Evolutionary conservation across 2,888 invertebrate species (phyloP).

Genomic region (Acleris sparsana): DNA sequence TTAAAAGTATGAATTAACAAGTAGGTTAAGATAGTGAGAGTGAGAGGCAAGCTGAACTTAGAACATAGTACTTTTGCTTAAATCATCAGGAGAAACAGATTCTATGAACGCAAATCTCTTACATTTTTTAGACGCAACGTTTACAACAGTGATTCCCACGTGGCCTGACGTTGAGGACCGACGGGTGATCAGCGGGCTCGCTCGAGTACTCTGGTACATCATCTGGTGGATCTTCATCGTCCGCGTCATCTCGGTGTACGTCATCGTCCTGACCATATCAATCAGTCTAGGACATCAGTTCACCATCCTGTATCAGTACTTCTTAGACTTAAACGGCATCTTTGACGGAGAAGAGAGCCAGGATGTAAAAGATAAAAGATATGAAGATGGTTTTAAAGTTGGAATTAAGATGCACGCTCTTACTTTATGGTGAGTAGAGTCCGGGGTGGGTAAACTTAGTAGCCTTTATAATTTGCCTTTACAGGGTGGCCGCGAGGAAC

Average conservation of each 20-base stretch:
- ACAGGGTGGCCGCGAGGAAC: no score
- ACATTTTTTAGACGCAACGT: slow-evolving; percentile 20
- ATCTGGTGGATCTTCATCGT: slow-evolving; percentile 25
- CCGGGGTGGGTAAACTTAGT: not conserved
- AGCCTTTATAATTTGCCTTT: not conserved
- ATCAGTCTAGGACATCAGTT: slow-evolving; percentile 22
- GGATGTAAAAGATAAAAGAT: slow-evolving; percentile 11
- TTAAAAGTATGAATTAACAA: no score
- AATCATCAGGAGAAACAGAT: no score
- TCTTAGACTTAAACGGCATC: slow-evolving; percentile 5
- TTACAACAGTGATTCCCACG: slow-evolving; percentile 22
- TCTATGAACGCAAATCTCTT: not conserved
- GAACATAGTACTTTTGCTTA: not conserved
- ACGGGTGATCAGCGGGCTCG: slow-evolving; percentile 5
- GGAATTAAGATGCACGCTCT: slow-evolving; percentile 24
- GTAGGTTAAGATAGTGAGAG: not conserved
- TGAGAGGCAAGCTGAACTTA: not conserved
- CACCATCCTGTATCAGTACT: slow-evolving; percentile 22
- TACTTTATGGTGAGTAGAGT: slow-evolving; percentile 15
- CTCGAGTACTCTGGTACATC: slow-evolving; percentile 18
- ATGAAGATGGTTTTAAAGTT: slow-evolving; percentile 28
- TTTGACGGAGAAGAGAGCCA: slow-evolving; percentile 12
- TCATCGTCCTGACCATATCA: slow-evolving; percentile 11
- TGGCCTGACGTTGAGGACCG: slow-evolving; percentile 33
- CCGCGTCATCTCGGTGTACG: slow-evolving; percentile 17